Conservation (phyloP, 2,888 invertebrate genomes). For the Drosophila prostipennis region DNA sequence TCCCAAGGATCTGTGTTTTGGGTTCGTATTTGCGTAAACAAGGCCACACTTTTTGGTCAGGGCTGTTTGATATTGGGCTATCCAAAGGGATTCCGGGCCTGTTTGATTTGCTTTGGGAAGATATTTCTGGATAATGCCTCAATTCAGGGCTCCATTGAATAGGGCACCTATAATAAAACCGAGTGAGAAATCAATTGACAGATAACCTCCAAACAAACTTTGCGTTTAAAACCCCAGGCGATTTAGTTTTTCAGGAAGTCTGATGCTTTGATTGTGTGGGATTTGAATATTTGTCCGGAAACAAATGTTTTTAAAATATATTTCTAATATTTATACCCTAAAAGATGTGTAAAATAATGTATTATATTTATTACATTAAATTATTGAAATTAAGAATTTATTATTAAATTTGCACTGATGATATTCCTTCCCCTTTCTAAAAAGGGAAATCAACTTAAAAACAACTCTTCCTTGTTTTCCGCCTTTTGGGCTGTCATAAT, state of each 20-base stretch:
- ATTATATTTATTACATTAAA: too few species aligned
- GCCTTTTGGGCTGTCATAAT: slow-evolving; percentile 61
- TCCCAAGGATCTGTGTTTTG: slow-evolving; percentile 24
- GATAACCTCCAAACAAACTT: slow-evolving; percentile 18
- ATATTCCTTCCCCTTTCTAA: neutral
- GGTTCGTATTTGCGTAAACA: slow-evolving; percentile 53
- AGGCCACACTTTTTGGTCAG: slow-evolving; percentile 64
- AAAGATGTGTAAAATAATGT: too few species aligned
- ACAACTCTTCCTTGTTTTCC: slow-evolving; percentile 9
- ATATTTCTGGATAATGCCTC: slow-evolving; percentile 24
- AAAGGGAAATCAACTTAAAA: too few species aligned
- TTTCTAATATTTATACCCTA: too few species aligned
- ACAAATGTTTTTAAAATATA: neutral
- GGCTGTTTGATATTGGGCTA: slow-evolving; percentile 31
- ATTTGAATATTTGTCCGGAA: neutral
- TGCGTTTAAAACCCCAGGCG: neutral
- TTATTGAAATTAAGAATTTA: too few species aligned
- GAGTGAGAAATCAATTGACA: slow-evolving; percentile 38
- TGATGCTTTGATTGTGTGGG: neutral
- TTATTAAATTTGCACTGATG: neutral
- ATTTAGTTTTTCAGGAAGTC: neutral
- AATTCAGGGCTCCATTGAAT: slow-evolving; percentile 14
- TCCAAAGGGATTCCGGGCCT: slow-evolving; percentile 4
- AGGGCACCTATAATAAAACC: slow-evolving; percentile 10
- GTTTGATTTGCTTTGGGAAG: slow-evolving; percentile 25